Conservation (phyloP, 2,113 vertebrate genomes). For the Prochilodus magdalenae region DNA sequence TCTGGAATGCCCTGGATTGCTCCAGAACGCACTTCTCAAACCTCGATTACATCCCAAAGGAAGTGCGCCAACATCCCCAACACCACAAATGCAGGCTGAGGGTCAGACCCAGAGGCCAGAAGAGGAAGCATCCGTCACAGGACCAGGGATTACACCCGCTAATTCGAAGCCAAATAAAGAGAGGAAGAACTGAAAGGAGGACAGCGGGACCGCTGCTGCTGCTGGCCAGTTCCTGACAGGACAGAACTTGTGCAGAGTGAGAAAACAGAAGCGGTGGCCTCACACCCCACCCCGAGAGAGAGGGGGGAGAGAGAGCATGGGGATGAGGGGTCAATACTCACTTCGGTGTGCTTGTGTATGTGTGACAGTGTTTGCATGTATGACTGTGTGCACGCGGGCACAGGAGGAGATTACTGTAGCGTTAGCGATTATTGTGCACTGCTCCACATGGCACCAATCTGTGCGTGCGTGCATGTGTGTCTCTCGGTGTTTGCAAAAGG, state of each 20-base stretch:
- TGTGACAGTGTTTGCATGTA: constrained; percentile 11
- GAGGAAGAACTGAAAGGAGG: neutral
- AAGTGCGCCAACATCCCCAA: neutral
- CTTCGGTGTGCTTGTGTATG: constrained; percentile 6
- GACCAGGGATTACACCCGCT: neutral
- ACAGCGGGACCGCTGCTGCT: neutral
- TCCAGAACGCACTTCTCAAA: neutral
- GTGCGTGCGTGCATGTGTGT: constrained; percentile 25
- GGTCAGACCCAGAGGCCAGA: neutral
- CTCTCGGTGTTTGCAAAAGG: constrained; percentile 27
- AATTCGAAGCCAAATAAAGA: constrained; percentile 16
- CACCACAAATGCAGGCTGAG: neutral
- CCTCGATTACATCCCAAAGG: constrained; percentile 9
- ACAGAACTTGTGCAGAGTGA: neutral
- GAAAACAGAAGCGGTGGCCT: constrained; percentile 5
- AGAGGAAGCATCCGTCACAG: constrained; percentile 7
- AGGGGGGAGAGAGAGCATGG: constrained; percentile 27
- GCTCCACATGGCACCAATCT: constrained; percentile 31
- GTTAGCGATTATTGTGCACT: constrained; percentile 19
- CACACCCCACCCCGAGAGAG: constrained; percentile 17
- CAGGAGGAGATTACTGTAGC: constrained; percentile 4
- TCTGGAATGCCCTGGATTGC: neutral
- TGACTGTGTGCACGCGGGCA: constrained; percentile 20
- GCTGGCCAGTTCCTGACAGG: neutral
- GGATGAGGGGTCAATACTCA: constrained; percentile 47